Conservation (phyloP, 1,140 invertebrate genomes). For the Leptinotarsa lineolata region DNA sequence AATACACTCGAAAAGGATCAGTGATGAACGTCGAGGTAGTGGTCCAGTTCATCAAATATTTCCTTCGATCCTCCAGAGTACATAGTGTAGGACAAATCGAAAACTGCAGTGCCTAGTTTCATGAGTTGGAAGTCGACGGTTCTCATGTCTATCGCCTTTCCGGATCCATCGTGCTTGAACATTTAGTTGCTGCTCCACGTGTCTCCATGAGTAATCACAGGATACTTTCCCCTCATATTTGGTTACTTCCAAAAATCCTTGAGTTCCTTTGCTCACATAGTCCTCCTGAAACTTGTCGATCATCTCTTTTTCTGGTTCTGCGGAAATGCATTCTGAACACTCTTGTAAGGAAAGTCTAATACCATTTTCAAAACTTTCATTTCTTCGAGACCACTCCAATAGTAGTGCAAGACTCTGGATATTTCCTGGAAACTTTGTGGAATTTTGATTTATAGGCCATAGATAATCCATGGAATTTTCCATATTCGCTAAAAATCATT, state of each 20-base stretch:
- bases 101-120: constrained; percentile 61
- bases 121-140: constrained; percentile 62
- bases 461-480: constrained; percentile 46
- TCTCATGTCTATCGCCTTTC: constrained; percentile 22
- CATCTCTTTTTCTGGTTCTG: too few species aligned
- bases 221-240: background rate
- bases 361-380: too few species aligned
- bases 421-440: background rate
- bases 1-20: constrained; percentile 55
- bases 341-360: too few species aligned
- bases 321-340: too few species aligned
- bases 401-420: background rate
- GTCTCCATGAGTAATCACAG: constrained; percentile 37
- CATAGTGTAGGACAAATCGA: constrained; percentile 63
- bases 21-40: constrained; percentile 62
- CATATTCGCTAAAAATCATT: constrained; percentile 33
- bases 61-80: constrained; percentile 60
- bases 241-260: too few species aligned
- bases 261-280: too few species aligned
- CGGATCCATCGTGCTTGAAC: constrained; percentile 35
- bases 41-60: constrained; percentile 56
- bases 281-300: too few species aligned
- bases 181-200: constrained; percentile 44
- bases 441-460: constrained; percentile 55
- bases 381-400: background rate